Base-by-base conservation (phyloP, 2,797 vertebrate species). In the Anguilla marmorata region DNA sequence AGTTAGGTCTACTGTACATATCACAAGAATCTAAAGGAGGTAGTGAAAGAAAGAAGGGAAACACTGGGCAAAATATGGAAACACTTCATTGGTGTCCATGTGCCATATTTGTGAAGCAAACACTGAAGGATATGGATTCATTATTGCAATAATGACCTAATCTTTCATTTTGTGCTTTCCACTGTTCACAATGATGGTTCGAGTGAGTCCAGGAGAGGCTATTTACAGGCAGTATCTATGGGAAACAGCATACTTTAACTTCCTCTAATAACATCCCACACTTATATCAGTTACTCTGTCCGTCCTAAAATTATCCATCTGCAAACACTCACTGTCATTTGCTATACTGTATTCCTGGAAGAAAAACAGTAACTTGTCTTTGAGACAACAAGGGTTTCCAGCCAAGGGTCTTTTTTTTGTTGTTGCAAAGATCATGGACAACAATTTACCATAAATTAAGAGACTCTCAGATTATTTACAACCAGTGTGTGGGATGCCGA, bases 141-240 rank as follows among this genome's bases (percentile, higher is more conserved):
- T 72, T 30, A 27, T 21, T 27, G 37, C 2, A 48, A 11, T 45
- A 48, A 48, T 45, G 2, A 48, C 37, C 0, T 1, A 45, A 45
- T 80, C 3, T 3, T 4, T 80, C 21, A 80, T 45, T 80, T 45
- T 80, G 76, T 48, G 6, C 76, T 45, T 24, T 85, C 30, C 30
- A 85, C 16, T 24, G n/a, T 60, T 27, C 48, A 30, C 50, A 56
- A 9, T 19, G 8, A 21, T 37, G 12, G 7, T 56, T 24, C n/a
- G 12, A 56, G 56, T n/a, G 1, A 58, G 54, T 19, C 14, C 11
- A 30, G 19, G 50, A 37, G 16, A 33, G 14, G 84, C 16, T 85
- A 60, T 60, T 85, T 60, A 85, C 56, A 63, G 54, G 84, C 84
- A 33, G 54, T 85, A 63, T 85, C 84, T 85, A 37, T 48, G 37